A percentile compares a stretch with the other conserved stretches of the same genome.
Evolutionary conservation across 2,888 invertebrate genomes (phyloP).

Genomic region (Tridacna gigas): DNA sequence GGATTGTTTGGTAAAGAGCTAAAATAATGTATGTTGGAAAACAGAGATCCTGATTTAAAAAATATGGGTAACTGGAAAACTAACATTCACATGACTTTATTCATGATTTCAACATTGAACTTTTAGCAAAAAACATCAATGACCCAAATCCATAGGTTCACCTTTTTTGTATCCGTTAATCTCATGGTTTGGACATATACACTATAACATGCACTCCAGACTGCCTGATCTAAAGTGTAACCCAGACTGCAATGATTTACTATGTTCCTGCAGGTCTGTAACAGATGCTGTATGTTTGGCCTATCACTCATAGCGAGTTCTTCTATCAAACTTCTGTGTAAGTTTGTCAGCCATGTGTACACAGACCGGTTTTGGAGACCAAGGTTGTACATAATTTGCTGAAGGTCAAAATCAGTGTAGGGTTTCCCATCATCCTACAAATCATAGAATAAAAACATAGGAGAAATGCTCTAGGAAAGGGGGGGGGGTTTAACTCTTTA

Average conservation of each 20-base stretch:
- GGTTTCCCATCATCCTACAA: constrained; percentile 77
- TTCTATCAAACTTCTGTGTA: constrained; percentile 70
- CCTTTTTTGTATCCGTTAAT: constrained; percentile 74
- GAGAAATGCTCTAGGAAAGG: too few relatives aligned
- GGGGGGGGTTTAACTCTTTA: too few relatives aligned
- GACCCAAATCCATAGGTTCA: constrained; percentile 25
- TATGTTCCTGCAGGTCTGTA: constrained; percentile 84
- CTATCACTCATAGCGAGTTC: constrained; percentile 85
- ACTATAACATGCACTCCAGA: constrained; percentile 86
- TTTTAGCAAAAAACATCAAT: not conserved
- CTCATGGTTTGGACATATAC: constrained; percentile 89
- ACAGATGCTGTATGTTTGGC: constrained; percentile 88
- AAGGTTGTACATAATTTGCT: constrained; percentile 69
- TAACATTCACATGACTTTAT: too few relatives aligned
- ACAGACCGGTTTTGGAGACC: constrained; percentile 71
- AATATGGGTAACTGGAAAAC: too few relatives aligned
- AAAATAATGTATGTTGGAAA: too few relatives aligned
- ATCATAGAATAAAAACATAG: too few relatives aligned
- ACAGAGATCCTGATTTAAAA: too few relatives aligned
- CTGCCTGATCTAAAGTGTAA: constrained; percentile 87
- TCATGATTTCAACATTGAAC: too few relatives aligned
- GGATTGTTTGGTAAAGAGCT: too few relatives aligned
- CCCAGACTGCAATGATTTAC: constrained; percentile 89
- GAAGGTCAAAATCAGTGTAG: constrained; percentile 75
- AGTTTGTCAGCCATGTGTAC: constrained; percentile 73